phyloP scores from a whole-genome alignment of 2,888 invertebrate genomes.

The Byasa hedistus region DNA sequence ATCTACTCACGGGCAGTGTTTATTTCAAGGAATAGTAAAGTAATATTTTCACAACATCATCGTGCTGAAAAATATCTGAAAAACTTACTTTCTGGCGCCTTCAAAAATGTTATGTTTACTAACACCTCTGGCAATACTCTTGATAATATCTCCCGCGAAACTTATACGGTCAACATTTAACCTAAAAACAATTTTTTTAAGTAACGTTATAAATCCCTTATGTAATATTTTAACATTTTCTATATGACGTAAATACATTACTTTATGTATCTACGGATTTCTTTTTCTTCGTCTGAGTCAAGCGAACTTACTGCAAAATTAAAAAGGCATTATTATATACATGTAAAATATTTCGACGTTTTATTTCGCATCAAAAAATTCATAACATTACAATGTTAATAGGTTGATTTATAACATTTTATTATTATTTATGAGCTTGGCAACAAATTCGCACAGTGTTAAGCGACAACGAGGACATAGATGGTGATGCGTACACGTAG shows the following conservation, averaged over 20 bases:
- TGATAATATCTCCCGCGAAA: constrained; percentile 59
- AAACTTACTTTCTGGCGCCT: constrained; percentile 42
- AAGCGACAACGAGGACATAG: no score
- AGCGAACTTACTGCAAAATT: constrained; percentile 49
- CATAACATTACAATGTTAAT: no score
- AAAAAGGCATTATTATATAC: constrained; percentile 16
- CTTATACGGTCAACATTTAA: constrained; percentile 54
- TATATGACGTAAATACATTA: constrained; percentile 35
- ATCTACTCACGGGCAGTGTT: no score
- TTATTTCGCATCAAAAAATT: not conserved
- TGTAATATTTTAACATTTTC: not conserved
- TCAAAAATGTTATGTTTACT: constrained; percentile 46
- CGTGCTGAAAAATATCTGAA: not conserved
- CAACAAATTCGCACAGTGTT: no score
- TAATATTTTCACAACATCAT: no score
- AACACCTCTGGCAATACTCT: constrained; percentile 46
- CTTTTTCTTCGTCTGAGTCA: constrained; percentile 55
- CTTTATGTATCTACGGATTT: constrained; percentile 55
- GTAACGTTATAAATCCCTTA: not conserved
- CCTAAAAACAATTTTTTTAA: constrained; percentile 38
- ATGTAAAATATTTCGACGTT: not conserved
- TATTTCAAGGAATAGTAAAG: no score
- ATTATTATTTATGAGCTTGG: no score
- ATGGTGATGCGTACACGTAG: no score
- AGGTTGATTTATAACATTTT: no score